Evolutionary conservation across 1,140 invertebrate species (phyloP).

Genomic region (Oryzaephilus surinamensis): DNA sequence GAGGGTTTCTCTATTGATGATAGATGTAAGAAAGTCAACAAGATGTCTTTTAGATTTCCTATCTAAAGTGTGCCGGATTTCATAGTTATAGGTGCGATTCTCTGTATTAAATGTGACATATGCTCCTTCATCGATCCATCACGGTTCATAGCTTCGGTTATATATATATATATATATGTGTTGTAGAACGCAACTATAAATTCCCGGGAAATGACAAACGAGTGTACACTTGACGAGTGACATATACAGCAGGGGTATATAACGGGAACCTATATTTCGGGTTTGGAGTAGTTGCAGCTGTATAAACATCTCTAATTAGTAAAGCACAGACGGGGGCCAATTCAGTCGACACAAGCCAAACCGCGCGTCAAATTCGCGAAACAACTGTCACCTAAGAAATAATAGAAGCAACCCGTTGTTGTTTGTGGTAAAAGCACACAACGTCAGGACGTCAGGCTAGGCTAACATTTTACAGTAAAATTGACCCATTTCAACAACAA

Average conservation of each 20-base stretch:
- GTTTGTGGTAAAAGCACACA: too few species aligned
- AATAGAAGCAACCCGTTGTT: too few species aligned
- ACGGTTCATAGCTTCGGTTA: too few species aligned
- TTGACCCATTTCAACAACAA: too few species aligned
- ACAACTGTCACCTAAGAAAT: conserved; percentile 15
- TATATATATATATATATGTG: too few species aligned
- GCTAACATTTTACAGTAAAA: too few species aligned
- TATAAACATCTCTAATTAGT: conserved; percentile 19
- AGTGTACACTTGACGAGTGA: conserved; percentile 14
- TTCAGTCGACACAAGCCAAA: conserved; percentile 6
- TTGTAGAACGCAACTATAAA: conserved; percentile 16
- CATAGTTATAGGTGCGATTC: conserved; percentile 11
- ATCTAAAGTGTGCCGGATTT: not conserved
- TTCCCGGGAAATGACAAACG: conserved; percentile 14
- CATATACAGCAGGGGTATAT: conserved; percentile 13
- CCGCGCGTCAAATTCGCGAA: conserved; percentile 12
- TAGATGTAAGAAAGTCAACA: too few species aligned
- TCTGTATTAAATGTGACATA: conserved; percentile 12
- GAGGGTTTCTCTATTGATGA: too few species aligned
- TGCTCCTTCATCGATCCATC: conserved; percentile 14
- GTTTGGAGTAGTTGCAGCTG: conserved; percentile 14
- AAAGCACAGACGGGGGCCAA: conserved; percentile 9
- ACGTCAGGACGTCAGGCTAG: too few species aligned
- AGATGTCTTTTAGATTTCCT: too few species aligned
- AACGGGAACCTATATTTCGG: conserved; percentile 8